Evolutionary conservation across 2,888 invertebrate species (phyloP).

Genomic region (Neoaliturus tenellus): DNA sequence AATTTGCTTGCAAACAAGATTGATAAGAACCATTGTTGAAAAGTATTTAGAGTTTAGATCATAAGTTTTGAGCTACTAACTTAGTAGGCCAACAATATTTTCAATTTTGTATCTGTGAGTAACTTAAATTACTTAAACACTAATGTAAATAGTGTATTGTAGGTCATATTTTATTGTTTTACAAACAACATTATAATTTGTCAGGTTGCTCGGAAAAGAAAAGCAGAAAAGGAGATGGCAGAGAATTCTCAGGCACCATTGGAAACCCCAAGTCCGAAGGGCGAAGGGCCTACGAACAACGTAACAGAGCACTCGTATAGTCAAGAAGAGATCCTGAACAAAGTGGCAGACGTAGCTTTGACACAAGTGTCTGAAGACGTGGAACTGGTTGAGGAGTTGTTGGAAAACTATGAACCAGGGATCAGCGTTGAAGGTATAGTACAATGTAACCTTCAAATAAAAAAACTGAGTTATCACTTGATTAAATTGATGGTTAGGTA

Average conservation of each 20-base stretch:
- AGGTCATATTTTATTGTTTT: no score
- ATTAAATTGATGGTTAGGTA: no score
- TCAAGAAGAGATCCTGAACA: background rate
- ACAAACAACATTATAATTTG: background rate
- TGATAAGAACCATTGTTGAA: no score
- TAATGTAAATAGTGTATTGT: no score
- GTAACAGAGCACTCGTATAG: slow-evolving; percentile 31
- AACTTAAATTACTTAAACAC: no score
- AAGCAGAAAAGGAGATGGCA: background rate
- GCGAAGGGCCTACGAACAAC: slow-evolving; percentile 12
- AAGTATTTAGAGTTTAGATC: no score
- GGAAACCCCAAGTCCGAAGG: background rate
- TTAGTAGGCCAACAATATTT: no score
- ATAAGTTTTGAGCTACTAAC: no score
- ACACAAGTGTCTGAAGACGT: background rate
- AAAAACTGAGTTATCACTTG: no score
- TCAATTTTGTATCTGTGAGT: no score
- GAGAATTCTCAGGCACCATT: background rate
- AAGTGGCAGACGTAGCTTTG: background rate
- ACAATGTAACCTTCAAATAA: no score
- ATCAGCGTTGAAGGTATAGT: slow-evolving; percentile 23
- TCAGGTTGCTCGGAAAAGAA: background rate
- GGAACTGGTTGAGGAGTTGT: background rate
- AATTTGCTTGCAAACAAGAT: no score
- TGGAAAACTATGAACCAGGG: background rate